Conservation (phyloP, 2,888 invertebrate species). For the Parascotia fuliginaria region DNA sequence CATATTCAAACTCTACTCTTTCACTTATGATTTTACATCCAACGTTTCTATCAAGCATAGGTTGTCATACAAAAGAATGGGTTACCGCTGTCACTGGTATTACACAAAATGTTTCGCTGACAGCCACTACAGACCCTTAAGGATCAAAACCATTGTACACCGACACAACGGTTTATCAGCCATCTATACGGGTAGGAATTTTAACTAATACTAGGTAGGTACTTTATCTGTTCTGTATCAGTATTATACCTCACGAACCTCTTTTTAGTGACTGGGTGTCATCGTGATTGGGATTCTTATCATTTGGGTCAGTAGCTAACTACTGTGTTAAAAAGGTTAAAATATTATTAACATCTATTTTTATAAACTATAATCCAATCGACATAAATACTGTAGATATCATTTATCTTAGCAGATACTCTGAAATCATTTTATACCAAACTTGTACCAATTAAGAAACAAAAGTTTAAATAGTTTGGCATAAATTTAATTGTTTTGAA, state of each 20-base stretch:
- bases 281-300: constrained; percentile 34
- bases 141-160: constrained; percentile 41
- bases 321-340: neutral
- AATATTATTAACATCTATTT: too few relatives aligned
- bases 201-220: constrained; percentile 48
- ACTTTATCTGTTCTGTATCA: constrained; percentile 41
- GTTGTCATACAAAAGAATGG: neutral
- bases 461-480: too few relatives aligned
- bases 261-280: constrained; percentile 37
- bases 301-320: constrained; percentile 8
- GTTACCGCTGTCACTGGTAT: neutral
- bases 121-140: constrained; percentile 34
- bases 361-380: too few relatives aligned
- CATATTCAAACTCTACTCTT: too few relatives aligned
- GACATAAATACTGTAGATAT: too few relatives aligned
- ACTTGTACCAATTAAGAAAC: too few relatives aligned
- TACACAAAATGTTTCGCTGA: constrained; percentile 33
- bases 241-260: constrained; percentile 37
- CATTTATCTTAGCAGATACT: too few relatives aligned
- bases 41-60: neutral
- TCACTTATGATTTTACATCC: too few relatives aligned
- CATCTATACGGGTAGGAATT: constrained; percentile 48
- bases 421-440: too few relatives aligned
- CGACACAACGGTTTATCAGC: constrained; percentile 41
- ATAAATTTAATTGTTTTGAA: too few relatives aligned